phyloP scores from a whole-genome alignment of 2,797 vertebrate species.

The Cossypha polioptera region DNA sequence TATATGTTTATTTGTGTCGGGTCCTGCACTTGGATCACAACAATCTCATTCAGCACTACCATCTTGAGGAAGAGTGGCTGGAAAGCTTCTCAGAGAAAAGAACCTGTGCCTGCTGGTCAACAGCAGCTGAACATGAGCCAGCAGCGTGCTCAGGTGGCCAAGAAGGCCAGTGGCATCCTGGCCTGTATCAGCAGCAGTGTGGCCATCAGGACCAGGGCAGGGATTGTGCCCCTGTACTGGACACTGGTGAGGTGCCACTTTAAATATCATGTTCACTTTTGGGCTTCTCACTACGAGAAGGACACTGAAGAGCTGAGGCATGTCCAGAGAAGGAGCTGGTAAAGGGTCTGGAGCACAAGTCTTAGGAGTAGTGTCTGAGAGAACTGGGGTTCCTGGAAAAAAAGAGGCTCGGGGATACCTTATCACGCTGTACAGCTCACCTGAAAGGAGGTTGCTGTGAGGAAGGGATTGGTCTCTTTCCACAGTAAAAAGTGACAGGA shows the following conservation, averaged over 20 bases:
- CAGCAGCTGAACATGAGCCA: background rate
- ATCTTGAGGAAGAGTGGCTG: background rate
- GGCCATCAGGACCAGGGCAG: background rate
- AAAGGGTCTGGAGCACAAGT: background rate
- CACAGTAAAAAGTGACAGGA: background rate
- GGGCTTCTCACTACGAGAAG: too few species aligned
- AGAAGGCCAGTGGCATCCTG: background rate
- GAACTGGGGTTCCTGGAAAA: background rate
- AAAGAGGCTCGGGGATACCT: fast-evolving
- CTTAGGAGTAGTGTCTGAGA: background rate
- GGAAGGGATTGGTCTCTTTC: background rate
- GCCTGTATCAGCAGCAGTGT: background rate
- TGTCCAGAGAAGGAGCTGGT: background rate
- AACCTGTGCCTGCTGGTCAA: background rate
- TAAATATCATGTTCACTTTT: background rate
- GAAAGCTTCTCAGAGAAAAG: background rate
- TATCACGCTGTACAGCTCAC: fast-evolving
- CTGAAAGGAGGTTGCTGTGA: background rate
- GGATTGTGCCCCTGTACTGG: fast-evolving
- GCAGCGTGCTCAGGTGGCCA: fast-evolving
- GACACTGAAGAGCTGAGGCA: background rate
- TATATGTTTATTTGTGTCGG: fast-evolving
- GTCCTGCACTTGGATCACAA: background rate
- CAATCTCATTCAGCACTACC: background rate
- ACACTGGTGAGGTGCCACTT: background rate